Base-by-base conservation (phyloP, 2,113 vertebrate genomes). In the Scalopus aquaticus region DNA sequence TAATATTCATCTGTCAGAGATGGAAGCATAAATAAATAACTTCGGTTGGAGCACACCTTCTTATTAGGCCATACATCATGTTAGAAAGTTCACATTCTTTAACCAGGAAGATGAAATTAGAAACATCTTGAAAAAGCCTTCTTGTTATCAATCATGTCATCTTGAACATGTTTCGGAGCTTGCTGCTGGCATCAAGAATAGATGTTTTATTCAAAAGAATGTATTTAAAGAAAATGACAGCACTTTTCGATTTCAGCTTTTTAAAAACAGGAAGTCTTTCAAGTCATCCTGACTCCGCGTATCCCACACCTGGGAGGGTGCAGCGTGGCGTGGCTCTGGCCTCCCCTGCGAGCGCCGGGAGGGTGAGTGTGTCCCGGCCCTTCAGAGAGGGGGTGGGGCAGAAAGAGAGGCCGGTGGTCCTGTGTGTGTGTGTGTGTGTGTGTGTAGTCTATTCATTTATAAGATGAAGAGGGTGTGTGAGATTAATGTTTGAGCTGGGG, bases 151-250 rank as follows among this genome's bases (percentile, higher is more conserved):
- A 97, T 98, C 98, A 98, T 97, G 97, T 98, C 97, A 98, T 98
- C 96, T 93, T 91, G 97, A 98, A 97, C 98, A 98, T 97, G 98
- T 98, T 98, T 98, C 96, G 82, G 96, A 98, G 97, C 96, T 97
- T 97, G 97, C 98, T 98, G 97, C 96, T 98, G 98, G 98, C 95
- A 72, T 97, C 91, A 96, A 95, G 83, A 98, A 97, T 96, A 97
- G 97, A 98, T 98, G 97, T 98, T 98, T 98, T 98, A 98, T 98
- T 98, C 98, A 98, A 97, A 98, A 98, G 96, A 97, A 98, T 98
- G 97, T 98, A 98, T 98, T 98, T 98, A 98, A 98, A 97, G 98
- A 97, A 98, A 98, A 98, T 98, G 97, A 98, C 97, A 98, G 97
- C 72, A 3, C 97, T 98, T 98, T 98, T 98, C 84, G 96, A 97